Base-by-base conservation (phyloP, 2,888 invertebrate genomes). In the Theretra japonica region DNA sequence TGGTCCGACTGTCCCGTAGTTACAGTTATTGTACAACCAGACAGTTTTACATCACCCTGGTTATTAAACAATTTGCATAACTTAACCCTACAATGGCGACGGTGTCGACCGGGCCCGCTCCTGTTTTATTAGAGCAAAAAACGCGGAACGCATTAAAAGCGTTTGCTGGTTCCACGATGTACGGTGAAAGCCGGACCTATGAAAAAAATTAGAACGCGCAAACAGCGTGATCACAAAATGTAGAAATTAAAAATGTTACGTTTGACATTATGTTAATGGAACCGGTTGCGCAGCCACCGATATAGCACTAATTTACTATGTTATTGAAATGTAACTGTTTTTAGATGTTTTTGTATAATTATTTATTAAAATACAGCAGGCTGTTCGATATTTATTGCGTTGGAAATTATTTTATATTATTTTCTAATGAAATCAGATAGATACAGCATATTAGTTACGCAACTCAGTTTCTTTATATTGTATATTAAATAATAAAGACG, bases 51-150 rank as follows among this genome's bases (percentile, higher is more conserved):
- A 76, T 81, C 81, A 82, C 81, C 88, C 85, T 88, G 90, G 92
- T 88, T 87, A 86, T 86, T 80, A 83, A 80, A 84, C 86, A 88
- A 92, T 94, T 93, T 93, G 92, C 93, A 93, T 94, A 93, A 89
- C 83, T 93, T 89, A 92, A 90, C 93, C 93, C 93, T 92, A 89
- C 83, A 82, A 79, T 82, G 79, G 83, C 79, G 77, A 78, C 85
- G 81, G 87, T 65, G 86, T 86, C 83, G 83, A 80, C 77, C 78
- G 78, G 78, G 82, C 84, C 82, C 84, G 83, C 76, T 79, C 77
- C 78, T 75, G 80, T 82, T 90, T 91, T 92, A 92, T 90, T 93
- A 86, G 83, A 81, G 89, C 90, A 92, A 93, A 92, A 93, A 93
- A 88, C 76, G 75, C 76, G 77, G 77, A 80, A 83, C 79, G 77